Evolutionary conservation across 2,888 invertebrate species (phyloP).

Genomic region (Sminthurinus aureus): DNA sequence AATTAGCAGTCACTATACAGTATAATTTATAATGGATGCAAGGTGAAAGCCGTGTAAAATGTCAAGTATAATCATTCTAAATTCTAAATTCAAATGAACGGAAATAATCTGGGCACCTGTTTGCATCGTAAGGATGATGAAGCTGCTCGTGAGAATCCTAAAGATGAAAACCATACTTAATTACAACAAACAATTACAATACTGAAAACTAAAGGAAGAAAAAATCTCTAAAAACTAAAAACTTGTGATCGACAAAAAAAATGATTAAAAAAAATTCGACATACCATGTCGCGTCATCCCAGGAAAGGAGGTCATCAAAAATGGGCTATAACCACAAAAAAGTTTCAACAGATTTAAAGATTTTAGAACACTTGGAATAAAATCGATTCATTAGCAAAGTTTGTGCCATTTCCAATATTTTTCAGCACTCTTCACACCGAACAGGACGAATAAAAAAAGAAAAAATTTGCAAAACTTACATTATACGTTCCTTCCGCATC

Average conservation of each 20-base stretch:
- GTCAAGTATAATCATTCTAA: not conserved
- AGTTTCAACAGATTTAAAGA: not conserved
- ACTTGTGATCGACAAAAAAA: no score
- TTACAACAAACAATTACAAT: no score
- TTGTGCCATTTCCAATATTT: no score
- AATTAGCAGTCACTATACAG: not conserved
- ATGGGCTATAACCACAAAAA: constrained; percentile 2
- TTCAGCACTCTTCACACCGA: no score
- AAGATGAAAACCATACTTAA: no score
- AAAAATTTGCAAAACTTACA: no score
- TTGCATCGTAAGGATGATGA: constrained; percentile 63
- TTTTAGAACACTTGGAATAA: no score
- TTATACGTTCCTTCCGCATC: no score
- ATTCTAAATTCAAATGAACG: not conserved
- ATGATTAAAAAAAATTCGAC: not conserved
- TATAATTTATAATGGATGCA: no score
- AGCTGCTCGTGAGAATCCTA: constrained; percentile 37
- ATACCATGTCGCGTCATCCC: constrained; percentile 57
- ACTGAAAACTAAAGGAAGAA: constrained; percentile 61
- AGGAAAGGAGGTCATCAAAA: constrained; percentile 49
- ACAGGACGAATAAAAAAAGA: no score
- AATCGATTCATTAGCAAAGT: no score
- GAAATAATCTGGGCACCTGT: constrained; percentile 58
- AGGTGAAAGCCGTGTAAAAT: not conserved
- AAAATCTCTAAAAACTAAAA: constrained; percentile 51